Conservation (phyloP, 2,797 vertebrate species). For the Gymnoscopelus braueri region DNA sequence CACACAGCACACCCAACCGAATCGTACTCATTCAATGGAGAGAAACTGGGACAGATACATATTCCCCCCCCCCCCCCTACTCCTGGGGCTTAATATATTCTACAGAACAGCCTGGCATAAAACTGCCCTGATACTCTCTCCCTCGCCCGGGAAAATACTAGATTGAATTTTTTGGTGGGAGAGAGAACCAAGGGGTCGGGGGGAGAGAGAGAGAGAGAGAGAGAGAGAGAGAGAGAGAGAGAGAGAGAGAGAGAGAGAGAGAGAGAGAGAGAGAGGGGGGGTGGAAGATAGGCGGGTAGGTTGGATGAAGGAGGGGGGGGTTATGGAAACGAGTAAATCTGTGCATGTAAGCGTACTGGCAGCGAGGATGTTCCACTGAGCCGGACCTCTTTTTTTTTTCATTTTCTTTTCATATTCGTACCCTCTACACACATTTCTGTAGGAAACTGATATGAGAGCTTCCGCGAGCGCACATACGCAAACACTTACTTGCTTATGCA, state of each 20-base stretch:
- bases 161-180: slow-evolving; percentile 73
- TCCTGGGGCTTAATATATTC: slow-evolving; percentile 71
- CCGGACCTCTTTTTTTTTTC: background rate
- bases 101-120: slow-evolving; percentile 55
- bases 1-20: slow-evolving; percentile 50
- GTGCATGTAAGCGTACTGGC: slow-evolving; percentile 51
- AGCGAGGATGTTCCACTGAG: slow-evolving; percentile 50
- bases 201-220: background rate
- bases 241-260: too few relatives aligned
- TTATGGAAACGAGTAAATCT: slow-evolving; percentile 64
- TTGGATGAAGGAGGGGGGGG: background rate
- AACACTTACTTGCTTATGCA: too few relatives aligned
- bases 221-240: too few relatives aligned
- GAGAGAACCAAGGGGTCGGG: slow-evolving; percentile 10
- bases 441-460: slow-evolving; percentile 34
- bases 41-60: slow-evolving; percentile 72
- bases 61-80: slow-evolving; percentile 4
- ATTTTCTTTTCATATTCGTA: slow-evolving; percentile 41
- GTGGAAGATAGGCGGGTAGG: too few relatives aligned
- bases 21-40: slow-evolving; percentile 69
- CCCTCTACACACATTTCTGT: slow-evolving; percentile 26
- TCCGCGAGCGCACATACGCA: too few relatives aligned
- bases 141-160: slow-evolving; percentile 65
- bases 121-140: slow-evolving; percentile 62
- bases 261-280: too few relatives aligned